phyloP scores from a whole-genome alignment of 2,113 vertebrate genomes.

The Apeltes quadracus region DNA sequence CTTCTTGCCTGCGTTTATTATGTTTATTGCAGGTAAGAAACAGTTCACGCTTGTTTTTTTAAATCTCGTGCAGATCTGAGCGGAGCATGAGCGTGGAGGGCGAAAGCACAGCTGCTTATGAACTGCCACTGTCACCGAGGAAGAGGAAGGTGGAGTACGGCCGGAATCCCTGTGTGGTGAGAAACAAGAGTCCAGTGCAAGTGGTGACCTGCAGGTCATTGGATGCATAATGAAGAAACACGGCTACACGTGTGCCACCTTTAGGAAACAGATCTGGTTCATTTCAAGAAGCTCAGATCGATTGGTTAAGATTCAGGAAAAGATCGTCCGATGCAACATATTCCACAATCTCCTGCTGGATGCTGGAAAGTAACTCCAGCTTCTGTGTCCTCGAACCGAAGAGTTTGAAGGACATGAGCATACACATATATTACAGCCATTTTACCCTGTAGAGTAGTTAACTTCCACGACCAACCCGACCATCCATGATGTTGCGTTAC shows the following conservation, averaged over 20 bases:
- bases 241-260: too few species aligned
- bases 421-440: background rate
- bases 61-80: background rate
- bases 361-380: background rate
- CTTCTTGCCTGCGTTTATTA: background rate
- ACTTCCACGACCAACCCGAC: background rate
- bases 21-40: background rate
- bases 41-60: background rate
- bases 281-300: background rate
- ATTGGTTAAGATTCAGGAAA: background rate
- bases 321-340: background rate
- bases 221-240: conserved; percentile 5
- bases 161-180: background rate
- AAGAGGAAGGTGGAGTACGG: conserved; percentile 4
- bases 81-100: conserved; percentile 1
- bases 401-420: conserved; percentile 17
- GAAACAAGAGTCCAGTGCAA: background rate
- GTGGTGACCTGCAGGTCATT: conserved; percentile 15
- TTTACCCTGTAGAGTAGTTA: background rate
- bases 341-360: background rate
- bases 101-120: conserved; percentile 9
- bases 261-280: background rate
- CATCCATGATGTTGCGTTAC: conserved; percentile 13
- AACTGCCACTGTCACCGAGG: background rate
- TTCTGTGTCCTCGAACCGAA: background rate